Evolutionary conservation across 2,113 vertebrate species (phyloP), one percentile per base, ranked within the genome.

Genomic region (Kryptolebias marmoratus): DNA sequence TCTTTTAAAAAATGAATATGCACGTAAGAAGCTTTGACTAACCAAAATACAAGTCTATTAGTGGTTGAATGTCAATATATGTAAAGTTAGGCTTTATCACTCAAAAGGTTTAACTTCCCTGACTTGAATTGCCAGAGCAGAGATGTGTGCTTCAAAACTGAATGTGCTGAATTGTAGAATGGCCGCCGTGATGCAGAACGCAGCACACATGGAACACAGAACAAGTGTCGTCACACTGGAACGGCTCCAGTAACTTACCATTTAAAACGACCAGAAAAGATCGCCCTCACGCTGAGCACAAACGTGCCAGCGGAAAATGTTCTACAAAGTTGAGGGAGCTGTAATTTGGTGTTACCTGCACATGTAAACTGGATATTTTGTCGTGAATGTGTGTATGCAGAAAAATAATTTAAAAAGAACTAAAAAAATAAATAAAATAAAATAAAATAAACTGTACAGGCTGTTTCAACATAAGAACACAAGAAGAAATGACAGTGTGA

Each of bases 401-500:
- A 68, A 82, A 87, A 54, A 53, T n/a, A 52, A 49, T 16, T 2
- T 1, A 49, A 50, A 50, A 6, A 9, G 22, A 22, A 22, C 22
- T 22, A 22, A 22, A 22, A 22, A 22, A 22, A 22, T 22, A 22
- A 22, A 22, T 22, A 22, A 22, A 22, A 22, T 22, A 22, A 22
- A 13, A 47, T 2, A 90, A 85, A 78, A 58, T 80, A 81, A 83
- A 78, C 52, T 78, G 63, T 81, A 85, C 81, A 79, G 90, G 89
- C 90, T 61, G 80, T 88, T 90, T 92, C 74, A 86, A 91, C 86
- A 89, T 79, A 93, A 80, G 85, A 90, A 90, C 83, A 91, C 82
- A 93, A 88, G 89, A 80, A 89, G 87, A 93, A 91, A 91, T 92
- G 90, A 93, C 89, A 93, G 87, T 92, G 88, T 90, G 86, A 90